A percentile compares a stretch with the other conserved stretches of the same genome.
Conservation (phyloP, 2,888 invertebrate species). For the Chymomyza fuscimana region DNA sequence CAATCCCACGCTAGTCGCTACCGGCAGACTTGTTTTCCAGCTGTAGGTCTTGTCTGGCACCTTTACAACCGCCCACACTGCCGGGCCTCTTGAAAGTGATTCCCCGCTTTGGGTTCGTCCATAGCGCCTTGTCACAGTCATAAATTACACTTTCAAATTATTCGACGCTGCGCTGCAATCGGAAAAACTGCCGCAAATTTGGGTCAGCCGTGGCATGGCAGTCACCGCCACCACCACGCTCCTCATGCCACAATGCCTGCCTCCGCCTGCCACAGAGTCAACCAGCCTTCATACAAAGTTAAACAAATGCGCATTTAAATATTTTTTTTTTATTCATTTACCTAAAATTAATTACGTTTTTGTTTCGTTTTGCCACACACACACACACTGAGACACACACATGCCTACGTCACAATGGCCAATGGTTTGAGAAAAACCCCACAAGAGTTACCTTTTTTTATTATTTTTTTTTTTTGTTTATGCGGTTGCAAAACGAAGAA, state of each 20-base stretch:
- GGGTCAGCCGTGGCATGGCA: constrained; percentile 39
- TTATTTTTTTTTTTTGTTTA: background rate
- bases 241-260: constrained; percentile 16
- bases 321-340: constrained; percentile 57
- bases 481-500: constrained; percentile 41
- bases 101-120: background rate
- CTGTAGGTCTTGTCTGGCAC: background rate
- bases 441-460: constrained; percentile 1
- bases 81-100: background rate
- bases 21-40: background rate
- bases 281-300: constrained; percentile 46
- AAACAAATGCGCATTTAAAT: constrained; percentile 43
- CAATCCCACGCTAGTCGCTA: background rate
- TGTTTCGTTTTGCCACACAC: constrained; percentile 13
- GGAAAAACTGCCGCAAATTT: constrained; percentile 56
- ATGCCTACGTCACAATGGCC: constrained; percentile 37
- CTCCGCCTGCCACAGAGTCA: constrained; percentile 5
- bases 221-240: background rate
- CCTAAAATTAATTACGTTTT: constrained; percentile 52
- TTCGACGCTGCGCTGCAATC: constrained; percentile 51
- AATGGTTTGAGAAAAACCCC: constrained; percentile 19
- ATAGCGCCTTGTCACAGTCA: constrained; percentile 44
- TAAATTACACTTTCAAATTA: constrained; percentile 64
- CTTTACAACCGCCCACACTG: background rate
- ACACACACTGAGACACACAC: background rate